Conservation (phyloP, 2,113 vertebrate genomes). For the Ailuropoda melanoleuca region DNA sequence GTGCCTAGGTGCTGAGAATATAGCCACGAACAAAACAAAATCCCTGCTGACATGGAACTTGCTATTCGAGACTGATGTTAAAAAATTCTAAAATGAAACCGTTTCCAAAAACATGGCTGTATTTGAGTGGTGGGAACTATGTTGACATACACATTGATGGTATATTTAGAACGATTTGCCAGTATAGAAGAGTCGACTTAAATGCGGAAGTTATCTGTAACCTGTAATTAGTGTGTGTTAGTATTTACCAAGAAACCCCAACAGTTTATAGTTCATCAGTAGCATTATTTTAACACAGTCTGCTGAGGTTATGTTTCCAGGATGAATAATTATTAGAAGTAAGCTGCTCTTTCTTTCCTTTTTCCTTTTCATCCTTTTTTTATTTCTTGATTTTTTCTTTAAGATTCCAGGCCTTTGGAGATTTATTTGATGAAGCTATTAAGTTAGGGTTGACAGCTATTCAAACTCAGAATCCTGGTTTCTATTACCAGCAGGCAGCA, state of each 20-base stretch:
- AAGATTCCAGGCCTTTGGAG: constrained; percentile 97
- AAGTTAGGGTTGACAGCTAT: constrained; percentile 98
- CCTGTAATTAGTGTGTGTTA: background rate
- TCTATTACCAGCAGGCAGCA: constrained; percentile 99
- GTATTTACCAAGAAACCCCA: background rate
- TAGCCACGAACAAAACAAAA: background rate
- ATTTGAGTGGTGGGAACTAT: background rate
- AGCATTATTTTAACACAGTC: background rate
- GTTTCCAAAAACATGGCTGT: background rate
- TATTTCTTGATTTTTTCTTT: constrained; percentile 22
- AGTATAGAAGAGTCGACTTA: background rate
- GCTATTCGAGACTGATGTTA: background rate
- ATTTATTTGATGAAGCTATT: constrained; percentile 98
- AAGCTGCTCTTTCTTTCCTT: background rate
- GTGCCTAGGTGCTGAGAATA: background rate
- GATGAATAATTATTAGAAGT: background rate
- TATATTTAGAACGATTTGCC: background rate
- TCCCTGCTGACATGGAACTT: background rate
- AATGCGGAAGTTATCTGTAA: background rate
- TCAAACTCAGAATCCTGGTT: constrained; percentile 98
- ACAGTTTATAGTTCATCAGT: background rate
- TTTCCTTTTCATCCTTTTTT: background rate
- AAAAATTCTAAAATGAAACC: background rate
- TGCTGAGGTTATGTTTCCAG: background rate
- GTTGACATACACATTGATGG: background rate